These are phyloP conservation scores for Drosophila eohydei DNA, from an alignment of 2,888 invertebrate genomes.

Conservation along the genomic window DNA sequence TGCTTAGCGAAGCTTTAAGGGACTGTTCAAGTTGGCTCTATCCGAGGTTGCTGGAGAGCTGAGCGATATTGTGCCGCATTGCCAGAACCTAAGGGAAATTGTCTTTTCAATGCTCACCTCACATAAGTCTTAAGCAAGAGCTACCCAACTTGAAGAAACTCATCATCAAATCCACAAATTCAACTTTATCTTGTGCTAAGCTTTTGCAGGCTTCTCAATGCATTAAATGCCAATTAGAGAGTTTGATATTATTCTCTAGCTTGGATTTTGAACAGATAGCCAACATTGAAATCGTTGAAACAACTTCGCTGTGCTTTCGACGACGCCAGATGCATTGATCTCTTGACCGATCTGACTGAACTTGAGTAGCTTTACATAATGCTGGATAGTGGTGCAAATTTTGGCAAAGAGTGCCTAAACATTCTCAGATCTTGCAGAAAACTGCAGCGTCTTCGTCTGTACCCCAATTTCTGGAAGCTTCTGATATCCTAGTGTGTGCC, in stretches of 20 bases:
- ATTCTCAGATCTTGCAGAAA: conserved; percentile 14
- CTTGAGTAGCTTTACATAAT: conserved; percentile 39
- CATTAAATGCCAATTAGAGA: conserved; percentile 12
- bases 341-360: conserved; percentile 33
- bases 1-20: conserved; percentile 16
- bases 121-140: conserved; percentile 28
- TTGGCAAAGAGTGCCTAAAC: conserved; percentile 33
- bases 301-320: conserved; percentile 29
- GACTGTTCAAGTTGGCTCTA: conserved; percentile 29
- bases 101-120: conserved; percentile 20
- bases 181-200: conserved; percentile 19
- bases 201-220: conserved; percentile 16
- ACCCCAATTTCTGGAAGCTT: too few relatives aligned
- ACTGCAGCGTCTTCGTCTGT: background rate
- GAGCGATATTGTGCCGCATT: conserved; percentile 29
- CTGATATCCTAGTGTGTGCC: too few relatives aligned
- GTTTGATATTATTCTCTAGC: conserved; percentile 4
- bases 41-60: conserved; percentile 29
- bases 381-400: conserved; percentile 19
- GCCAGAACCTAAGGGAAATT: conserved; percentile 34
- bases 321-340: conserved; percentile 32
- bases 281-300: conserved; percentile 20
- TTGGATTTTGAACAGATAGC: conserved; percentile 24
- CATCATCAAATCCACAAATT: conserved; percentile 20
- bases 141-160: conserved; percentile 29